phyloP scores from a whole-genome alignment of 92 coral and sea anemone genomes.

The Heliopora coerulea region DNA sequence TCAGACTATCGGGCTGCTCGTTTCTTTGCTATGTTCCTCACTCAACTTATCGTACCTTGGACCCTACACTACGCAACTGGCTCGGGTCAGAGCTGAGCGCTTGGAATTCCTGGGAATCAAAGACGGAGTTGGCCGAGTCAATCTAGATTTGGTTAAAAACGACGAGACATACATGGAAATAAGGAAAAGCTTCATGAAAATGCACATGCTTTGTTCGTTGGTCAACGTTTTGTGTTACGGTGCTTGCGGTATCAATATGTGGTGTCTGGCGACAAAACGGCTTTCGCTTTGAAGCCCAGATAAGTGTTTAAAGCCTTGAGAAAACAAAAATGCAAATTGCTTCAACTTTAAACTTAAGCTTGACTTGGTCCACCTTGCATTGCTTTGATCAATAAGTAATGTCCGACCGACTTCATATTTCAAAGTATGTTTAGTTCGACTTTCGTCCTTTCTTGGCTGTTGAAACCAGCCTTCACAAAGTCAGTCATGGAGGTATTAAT shows the following conservation, averaged over 20 bases:
- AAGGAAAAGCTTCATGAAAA: conserved; percentile 9
- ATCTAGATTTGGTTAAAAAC: conserved; percentile 11
- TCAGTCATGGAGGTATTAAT: no score
- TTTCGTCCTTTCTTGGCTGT: no score
- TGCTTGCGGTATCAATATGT: conserved; percentile 33
- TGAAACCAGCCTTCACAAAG: no score
- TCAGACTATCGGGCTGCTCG: conserved; percentile 29
- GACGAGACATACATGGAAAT: conserved; percentile 22
- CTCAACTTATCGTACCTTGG: conserved; percentile 17
- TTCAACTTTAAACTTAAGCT: no score
- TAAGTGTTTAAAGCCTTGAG: neutral
- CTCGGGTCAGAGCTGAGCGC: conserved; percentile 15
- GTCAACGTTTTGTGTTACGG: conserved; percentile 35
- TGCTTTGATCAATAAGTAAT: no score
- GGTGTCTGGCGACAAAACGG: conserved; percentile 28
- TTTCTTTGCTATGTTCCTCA: conserved; percentile 7
- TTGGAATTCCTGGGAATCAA: conserved; percentile 15
- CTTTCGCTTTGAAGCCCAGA: neutral
- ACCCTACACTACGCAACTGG: conserved; percentile 22
- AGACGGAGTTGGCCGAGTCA: conserved; percentile 33
- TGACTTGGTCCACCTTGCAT: no score
- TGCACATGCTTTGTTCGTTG: conserved; percentile 35
- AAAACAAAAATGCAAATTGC: no score
- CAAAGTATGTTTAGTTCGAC: no score
- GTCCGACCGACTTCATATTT: no score